Conservation (phyloP, 1,140 invertebrate genomes). For the Leptinotarsa texana region DNA sequence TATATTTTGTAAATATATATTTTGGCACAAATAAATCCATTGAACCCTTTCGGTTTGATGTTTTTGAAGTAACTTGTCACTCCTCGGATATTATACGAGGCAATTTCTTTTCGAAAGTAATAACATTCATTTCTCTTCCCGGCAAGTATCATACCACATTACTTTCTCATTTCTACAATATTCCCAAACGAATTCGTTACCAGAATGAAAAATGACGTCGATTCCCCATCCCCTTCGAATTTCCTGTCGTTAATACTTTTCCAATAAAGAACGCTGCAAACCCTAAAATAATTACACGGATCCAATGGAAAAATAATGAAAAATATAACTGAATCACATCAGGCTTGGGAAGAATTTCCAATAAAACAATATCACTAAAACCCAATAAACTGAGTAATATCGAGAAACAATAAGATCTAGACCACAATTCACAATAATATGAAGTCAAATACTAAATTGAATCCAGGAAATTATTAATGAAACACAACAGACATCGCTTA, state of each 20-base stretch:
- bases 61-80: no score
- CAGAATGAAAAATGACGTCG: slow-evolving; percentile 1
- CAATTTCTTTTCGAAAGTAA: no score
- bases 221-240: slow-evolving; percentile 3
- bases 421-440: slow-evolving; percentile 48
- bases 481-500: slow-evolving; percentile 48
- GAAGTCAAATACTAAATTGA: slow-evolving; percentile 52
- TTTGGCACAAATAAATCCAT: no score
- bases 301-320: slow-evolving; percentile 49
- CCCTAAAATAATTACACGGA: slow-evolving; percentile 51
- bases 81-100: no score
- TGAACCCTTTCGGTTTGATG: no score
- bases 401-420: slow-evolving; percentile 48
- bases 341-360: slow-evolving; percentile 43
- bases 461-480: slow-evolving; percentile 52
- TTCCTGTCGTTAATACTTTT: slow-evolving; percentile 15
- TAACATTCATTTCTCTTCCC: no score
- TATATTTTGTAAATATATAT: no score
- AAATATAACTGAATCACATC: slow-evolving; percentile 39
- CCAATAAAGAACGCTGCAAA: slow-evolving; percentile 25
- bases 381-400: slow-evolving; percentile 51
- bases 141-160: no score
- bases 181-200: no score
- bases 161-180: no score
- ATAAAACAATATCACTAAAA: slow-evolving; percentile 50